These are phyloP conservation scores for Gonioctena quinquepunctata DNA, from an alignment of 1,140 invertebrate species.

Conservation along the genomic window DNA sequence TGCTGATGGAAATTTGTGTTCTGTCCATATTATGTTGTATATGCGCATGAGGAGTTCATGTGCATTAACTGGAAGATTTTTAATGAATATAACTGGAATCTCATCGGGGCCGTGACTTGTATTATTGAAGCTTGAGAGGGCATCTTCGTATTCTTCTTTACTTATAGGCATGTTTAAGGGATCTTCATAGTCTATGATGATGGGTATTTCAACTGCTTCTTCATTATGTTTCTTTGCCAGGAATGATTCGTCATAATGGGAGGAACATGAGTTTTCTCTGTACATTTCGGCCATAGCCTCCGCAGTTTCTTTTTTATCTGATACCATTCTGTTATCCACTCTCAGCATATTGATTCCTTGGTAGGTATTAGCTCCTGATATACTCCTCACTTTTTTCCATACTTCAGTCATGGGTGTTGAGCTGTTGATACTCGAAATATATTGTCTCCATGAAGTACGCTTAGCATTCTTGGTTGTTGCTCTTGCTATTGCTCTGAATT, in stretches of 20 bases:
- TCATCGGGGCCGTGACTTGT: constrained; percentile 17
- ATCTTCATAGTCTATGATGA: not conserved
- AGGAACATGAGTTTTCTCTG: not conserved
- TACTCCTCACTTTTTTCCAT: not conserved
- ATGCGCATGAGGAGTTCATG: constrained; percentile 5
- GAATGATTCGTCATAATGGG: not conserved
- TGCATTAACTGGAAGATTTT: constrained; percentile 3
- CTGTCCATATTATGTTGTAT: constrained; percentile 8
- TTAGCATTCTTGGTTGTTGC: not conserved
- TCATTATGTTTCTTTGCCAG: not conserved
- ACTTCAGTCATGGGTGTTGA: not conserved
- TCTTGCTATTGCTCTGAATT: not conserved
- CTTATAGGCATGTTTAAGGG: not conserved
- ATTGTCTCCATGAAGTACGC: not conserved
- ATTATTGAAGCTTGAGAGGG: constrained; percentile 10
- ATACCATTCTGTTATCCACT: not conserved
- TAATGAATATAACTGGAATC: constrained; percentile 12
- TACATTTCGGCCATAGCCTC: not conserved
- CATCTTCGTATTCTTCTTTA: constrained; percentile 11
- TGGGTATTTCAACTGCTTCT: not conserved
- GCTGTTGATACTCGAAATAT: constrained; percentile 3
- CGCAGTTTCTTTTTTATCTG: not conserved
- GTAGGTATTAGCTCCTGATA: not conserved
- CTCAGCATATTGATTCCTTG: not conserved
- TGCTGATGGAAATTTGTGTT: not conserved